Evolutionary conservation across 2,113 vertebrate genomes (phyloP).

Genomic region (Falcunculus frontatus): DNA sequence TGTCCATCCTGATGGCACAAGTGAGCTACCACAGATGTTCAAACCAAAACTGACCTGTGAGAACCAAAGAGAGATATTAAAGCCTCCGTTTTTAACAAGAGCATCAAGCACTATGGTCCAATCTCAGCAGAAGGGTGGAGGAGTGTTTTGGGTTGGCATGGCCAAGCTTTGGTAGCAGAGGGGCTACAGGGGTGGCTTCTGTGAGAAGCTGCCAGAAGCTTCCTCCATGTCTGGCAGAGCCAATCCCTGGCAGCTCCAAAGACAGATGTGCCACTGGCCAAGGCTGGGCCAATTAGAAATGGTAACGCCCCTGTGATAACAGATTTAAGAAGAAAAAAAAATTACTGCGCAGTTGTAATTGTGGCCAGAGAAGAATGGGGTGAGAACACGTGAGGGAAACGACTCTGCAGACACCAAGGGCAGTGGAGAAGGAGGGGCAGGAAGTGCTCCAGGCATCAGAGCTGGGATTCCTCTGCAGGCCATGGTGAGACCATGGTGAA

Average conservation of each 20-base stretch:
- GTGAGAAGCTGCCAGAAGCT: not conserved
- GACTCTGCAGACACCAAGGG: not conserved
- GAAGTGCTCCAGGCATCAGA: fast-evolving
- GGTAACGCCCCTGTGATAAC: not conserved
- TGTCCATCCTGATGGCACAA: not conserved
- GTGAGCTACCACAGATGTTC: not conserved
- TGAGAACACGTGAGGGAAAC: not conserved
- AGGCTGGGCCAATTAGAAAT: not conserved
- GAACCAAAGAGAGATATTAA: not conserved
- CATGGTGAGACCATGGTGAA: fast-evolving
- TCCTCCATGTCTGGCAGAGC: not conserved
- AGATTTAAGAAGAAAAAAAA: not conserved
- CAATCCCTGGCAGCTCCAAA: not conserved
- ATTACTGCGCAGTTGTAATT: not conserved
- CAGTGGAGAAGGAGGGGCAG: not conserved
- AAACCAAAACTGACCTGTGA: not conserved
- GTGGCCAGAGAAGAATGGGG: not conserved
- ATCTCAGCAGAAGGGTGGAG: not conserved
- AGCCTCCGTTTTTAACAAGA: not conserved
- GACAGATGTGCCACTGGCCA: not conserved
- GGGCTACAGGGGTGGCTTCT: not conserved
- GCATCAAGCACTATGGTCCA: fast-evolving
- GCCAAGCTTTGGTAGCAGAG: not conserved
- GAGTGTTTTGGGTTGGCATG: not conserved
- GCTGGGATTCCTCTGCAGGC: not conserved